phyloP scores from a whole-genome alignment of 2,113 vertebrate species.

The Mastomys natalensis region DNA sequence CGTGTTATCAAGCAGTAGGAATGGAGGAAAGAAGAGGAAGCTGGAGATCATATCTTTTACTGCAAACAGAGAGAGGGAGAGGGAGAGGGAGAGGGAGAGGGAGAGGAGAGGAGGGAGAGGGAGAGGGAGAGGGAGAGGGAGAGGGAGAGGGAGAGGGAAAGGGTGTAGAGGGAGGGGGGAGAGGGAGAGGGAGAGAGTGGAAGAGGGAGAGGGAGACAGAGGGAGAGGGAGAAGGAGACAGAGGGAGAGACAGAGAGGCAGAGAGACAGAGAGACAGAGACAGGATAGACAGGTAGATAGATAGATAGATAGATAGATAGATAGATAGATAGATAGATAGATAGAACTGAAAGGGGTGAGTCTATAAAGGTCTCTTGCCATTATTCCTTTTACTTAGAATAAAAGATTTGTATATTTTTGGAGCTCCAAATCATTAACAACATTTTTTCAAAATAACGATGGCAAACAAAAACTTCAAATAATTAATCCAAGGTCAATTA shows the following conservation, averaged over 20 bases:
- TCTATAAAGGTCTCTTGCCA: neutral
- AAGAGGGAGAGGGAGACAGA: too few relatives aligned
- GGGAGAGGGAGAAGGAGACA: too few relatives aligned
- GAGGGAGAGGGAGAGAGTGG: too few relatives aligned
- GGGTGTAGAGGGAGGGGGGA: too few relatives aligned
- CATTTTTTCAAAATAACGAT: neutral
- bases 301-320: too few relatives aligned
- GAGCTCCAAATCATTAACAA: neutral
- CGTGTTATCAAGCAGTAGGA: neutral
- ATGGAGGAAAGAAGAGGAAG: neutral
- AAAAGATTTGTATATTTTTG: neutral
- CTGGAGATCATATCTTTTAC: neutral
- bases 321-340: neutral
- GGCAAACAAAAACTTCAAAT: neutral
- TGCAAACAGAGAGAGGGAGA: neutral
- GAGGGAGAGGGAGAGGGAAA: neutral
- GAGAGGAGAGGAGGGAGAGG: neutral
- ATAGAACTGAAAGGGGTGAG: neutral
- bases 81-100: too few relatives aligned
- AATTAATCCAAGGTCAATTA: neutral
- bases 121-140: neutral
- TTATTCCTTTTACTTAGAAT: neutral
- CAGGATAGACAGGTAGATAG: too few relatives aligned
- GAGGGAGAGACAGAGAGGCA: neutral
- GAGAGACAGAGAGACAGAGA: too few relatives aligned